Evolutionary conservation across 2,797 vertebrate species (phyloP).

Genomic region (Chiroxiphia lanceolata): DNA sequence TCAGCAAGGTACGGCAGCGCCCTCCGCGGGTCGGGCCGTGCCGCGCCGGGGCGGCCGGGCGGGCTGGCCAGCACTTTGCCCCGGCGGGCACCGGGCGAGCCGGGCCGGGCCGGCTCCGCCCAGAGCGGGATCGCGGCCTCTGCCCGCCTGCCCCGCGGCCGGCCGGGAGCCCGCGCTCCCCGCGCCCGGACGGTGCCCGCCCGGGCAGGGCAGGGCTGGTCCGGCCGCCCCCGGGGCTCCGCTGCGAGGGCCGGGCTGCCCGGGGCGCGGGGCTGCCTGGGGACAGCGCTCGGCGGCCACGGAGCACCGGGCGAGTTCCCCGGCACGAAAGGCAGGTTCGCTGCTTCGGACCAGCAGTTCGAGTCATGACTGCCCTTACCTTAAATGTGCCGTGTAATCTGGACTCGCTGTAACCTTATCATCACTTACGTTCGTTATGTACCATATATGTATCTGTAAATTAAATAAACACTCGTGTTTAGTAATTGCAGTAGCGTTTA

Average conservation of each 20-base stretch:
- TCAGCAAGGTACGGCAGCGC: slow-evolving; percentile 86
- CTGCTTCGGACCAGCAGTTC: not conserved
- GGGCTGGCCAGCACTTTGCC: not conserved
- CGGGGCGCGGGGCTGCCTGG: not conserved
- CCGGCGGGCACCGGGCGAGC: not conserved
- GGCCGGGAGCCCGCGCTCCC: not conserved
- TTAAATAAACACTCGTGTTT: not conserved
- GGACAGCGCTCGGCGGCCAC: not conserved
- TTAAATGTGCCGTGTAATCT: not conserved
- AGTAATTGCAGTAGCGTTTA: not conserved
- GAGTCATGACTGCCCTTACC: rapidly evolving
- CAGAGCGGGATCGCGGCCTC: not conserved
- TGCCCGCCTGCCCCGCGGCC: not conserved
- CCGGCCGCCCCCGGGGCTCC: not conserved
- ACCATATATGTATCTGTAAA: not conserved
- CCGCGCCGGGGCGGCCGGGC: not conserved
- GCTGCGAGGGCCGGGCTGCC: not conserved
- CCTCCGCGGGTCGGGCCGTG: not conserved
- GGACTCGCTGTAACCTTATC: not conserved
- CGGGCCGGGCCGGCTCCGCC: not conserved
- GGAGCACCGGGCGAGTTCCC: not conserved
- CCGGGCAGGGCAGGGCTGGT: not conserved
- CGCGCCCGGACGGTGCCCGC: not conserved
- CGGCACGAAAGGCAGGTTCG: not conserved
- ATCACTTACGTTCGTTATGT: rapidly evolving